These are phyloP conservation scores for Paraplagusia blochii DNA, from an alignment of 2,113 vertebrate genomes.

Conservation along the genomic window DNA sequence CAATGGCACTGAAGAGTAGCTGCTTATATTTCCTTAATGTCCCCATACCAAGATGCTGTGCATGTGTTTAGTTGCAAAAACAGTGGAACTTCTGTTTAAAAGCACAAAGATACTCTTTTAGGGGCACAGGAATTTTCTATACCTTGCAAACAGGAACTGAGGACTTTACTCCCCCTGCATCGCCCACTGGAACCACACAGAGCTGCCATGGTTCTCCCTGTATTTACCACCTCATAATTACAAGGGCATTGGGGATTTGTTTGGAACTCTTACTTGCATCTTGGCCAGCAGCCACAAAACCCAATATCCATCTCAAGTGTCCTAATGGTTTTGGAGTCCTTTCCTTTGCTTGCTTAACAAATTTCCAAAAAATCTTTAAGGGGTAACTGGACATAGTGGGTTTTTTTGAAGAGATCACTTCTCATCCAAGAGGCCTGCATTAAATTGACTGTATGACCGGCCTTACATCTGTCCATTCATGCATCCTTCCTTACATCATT, in stretches of 20 bases:
- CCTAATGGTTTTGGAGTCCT: too few relatives aligned
- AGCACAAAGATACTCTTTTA: slow-evolving; percentile 54
- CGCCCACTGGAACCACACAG: not conserved
- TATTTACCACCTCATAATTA: slow-evolving; percentile 11
- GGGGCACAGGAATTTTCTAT: slow-evolving; percentile 18
- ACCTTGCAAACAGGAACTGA: slow-evolving; percentile 17
- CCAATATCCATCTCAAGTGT: not conserved
- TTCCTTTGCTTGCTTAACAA: too few relatives aligned
- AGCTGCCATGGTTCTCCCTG: slow-evolving; percentile 29
- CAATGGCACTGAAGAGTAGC: too few relatives aligned
- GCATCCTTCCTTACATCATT: too few relatives aligned
- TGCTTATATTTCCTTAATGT: too few relatives aligned
- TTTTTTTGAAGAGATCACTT: too few relatives aligned
- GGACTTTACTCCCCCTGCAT: not conserved
- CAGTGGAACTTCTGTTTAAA: not conserved
- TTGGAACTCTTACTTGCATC: slow-evolving; percentile 3
- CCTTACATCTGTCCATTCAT: too few relatives aligned
- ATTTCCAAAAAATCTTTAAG: too few relatives aligned
- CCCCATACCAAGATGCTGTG: slow-evolving; percentile 22
- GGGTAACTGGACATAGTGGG: too few relatives aligned
- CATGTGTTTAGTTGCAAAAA: not conserved
- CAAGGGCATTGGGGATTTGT: slow-evolving; percentile 30
- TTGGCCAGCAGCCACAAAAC: slow-evolving; percentile 2
- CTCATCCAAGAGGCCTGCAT: too few relatives aligned
- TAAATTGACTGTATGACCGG: too few relatives aligned